These are phyloP conservation scores for Lasiurus borealis DNA, from an alignment of 2,113 vertebrate genomes.

Conservation along the genomic window DNA sequence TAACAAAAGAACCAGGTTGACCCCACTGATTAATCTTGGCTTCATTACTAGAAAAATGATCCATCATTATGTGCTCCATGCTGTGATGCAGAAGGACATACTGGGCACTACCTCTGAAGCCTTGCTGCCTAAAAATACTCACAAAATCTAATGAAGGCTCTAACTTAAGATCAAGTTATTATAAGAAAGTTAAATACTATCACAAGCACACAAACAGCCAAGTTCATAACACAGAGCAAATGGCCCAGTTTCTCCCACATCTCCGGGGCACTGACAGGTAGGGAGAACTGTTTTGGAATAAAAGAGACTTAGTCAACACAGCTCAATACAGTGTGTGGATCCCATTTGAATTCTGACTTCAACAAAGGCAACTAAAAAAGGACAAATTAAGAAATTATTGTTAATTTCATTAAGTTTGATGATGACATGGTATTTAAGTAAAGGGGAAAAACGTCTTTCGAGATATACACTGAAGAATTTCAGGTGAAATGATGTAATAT, in stretches of 20 bases:
- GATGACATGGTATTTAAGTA: background rate
- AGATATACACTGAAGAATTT: background rate
- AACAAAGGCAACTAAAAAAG: conserved; percentile 24
- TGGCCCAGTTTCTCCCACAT: background rate
- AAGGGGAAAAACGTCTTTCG: background rate
- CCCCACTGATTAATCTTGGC: background rate
- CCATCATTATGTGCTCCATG: background rate
- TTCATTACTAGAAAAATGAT: conserved; percentile 7
- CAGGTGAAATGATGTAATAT: background rate
- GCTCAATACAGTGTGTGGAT: background rate
- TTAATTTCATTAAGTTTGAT: conserved; percentile 10
- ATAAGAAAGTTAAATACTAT: background rate
- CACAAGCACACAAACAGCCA: background rate
- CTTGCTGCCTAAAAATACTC: background rate
- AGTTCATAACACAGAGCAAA: background rate
- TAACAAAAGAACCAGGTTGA: background rate
- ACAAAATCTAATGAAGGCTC: background rate
- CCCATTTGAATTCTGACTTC: background rate
- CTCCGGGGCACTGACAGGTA: background rate
- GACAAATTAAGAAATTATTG: background rate
- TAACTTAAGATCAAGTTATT: background rate
- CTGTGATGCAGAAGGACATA: background rate
- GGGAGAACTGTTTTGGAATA: background rate
- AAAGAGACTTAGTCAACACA: background rate
- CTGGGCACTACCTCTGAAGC: background rate